Evolutionary conservation across 2,888 invertebrate species (phyloP).

Genomic region (Herminia tarsipennalis): DNA sequence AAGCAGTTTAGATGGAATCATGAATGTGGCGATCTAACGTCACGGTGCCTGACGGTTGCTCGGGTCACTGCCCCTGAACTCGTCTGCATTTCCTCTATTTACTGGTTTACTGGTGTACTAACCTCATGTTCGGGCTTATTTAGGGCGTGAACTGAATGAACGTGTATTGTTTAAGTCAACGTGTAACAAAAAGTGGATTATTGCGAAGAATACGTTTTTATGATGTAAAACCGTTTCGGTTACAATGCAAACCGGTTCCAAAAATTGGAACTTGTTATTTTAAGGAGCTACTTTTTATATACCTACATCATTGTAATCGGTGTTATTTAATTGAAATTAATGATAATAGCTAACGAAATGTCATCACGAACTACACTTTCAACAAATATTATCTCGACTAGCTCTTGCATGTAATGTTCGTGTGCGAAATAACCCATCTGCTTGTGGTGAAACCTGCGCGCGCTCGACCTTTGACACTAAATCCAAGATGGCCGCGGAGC

Average conservation of each 20-base stretch:
- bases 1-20: constrained; percentile 37
- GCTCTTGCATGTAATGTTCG: constrained; percentile 50
- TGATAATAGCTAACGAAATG: too few species aligned
- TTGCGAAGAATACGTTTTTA: constrained; percentile 21
- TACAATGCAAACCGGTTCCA: background rate
- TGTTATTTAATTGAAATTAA: too few species aligned
- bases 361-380: constrained; percentile 45
- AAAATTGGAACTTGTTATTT: background rate
- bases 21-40: constrained; percentile 47
- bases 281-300: background rate
- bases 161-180: constrained; percentile 37
- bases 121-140: constrained; percentile 56
- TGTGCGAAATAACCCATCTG: constrained; percentile 69
- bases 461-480: constrained; percentile 75
- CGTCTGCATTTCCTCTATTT: constrained; percentile 70
- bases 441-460: constrained; percentile 70
- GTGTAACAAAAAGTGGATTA: constrained; percentile 18
- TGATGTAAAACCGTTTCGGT: background rate
- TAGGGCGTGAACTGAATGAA: constrained; percentile 63
- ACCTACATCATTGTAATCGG: too few species aligned
- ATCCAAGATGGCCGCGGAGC: constrained; percentile 72
- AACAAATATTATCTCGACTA: constrained; percentile 54
- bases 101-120: constrained; percentile 52
- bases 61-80: constrained; percentile 82
- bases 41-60: constrained; percentile 65